phyloP scores from a whole-genome alignment of 37 sponge, comb jelly and placozoan genomes.

The Hormiphora californensis region DNA sequence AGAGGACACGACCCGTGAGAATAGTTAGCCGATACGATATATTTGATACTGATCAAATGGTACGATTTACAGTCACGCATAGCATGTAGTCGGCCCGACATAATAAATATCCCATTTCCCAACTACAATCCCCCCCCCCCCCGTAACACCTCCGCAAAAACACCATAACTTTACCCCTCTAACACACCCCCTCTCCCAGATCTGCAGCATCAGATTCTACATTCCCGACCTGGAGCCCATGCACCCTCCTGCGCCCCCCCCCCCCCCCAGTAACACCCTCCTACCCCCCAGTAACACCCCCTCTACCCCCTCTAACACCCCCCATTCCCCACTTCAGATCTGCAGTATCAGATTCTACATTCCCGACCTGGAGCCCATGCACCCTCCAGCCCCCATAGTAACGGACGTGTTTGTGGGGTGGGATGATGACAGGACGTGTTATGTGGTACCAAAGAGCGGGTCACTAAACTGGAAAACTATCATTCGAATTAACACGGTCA shows the following conservation, averaged over 20 bases:
- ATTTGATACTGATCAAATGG: no score
- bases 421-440: background rate
- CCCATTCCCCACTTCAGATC: no score
- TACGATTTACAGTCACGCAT: no score
- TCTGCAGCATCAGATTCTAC: background rate
- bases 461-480: background rate
- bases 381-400: constrained; percentile 2
- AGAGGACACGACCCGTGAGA: background rate
- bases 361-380: constrained; percentile 13
- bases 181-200: no score
- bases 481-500: background rate
- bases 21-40: background rate
- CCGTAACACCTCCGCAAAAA: no score
- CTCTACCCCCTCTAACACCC: no score
- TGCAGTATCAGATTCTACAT: constrained; percentile 1
- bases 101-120: no score
- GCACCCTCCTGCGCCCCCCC: constrained; percentile 33
- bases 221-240: constrained; percentile 11
- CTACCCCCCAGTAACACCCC: no score
- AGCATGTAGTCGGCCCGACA: no score
- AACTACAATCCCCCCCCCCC: no score
- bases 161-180: no score
- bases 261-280: no score
- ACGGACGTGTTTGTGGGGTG: background rate
- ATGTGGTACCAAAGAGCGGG: background rate